Evolutionary conservation across 2,888 invertebrate genomes (phyloP).

Genomic region (Phalera bucephala): DNA sequence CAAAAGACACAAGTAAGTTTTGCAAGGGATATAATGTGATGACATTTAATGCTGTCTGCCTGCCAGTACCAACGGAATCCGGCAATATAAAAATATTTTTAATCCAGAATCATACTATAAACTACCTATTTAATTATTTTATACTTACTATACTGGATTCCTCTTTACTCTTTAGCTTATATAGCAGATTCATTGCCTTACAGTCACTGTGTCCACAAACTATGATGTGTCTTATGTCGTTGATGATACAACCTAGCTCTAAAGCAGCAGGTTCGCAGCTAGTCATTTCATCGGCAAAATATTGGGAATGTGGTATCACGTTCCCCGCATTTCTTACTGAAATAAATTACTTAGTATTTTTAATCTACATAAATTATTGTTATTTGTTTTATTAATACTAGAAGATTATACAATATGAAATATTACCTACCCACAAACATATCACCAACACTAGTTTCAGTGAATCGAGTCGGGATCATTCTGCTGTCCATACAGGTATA

Average conservation of each 20-base stretch:
- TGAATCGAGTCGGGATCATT: constrained; percentile 97
- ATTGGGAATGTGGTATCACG: constrained; percentile 95
- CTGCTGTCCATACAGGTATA: constrained; percentile 99
- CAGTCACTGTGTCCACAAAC: constrained; percentile 99
- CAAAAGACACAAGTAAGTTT: too few species aligned
- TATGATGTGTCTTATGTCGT: constrained; percentile 95
- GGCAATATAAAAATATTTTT: too few species aligned
- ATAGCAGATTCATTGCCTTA: constrained; percentile 97
- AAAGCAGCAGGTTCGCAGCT: constrained; percentile 98
- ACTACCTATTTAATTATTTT: too few species aligned
- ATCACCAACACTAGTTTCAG: constrained; percentile 97
- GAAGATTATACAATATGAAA: too few species aligned
- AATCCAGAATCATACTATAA: too few species aligned
- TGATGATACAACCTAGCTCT: constrained; percentile 96
- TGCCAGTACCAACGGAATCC: too few species aligned
- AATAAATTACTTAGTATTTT: constrained; percentile 3
- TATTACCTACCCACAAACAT: constrained; percentile 94
- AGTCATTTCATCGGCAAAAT: constrained; percentile 92
- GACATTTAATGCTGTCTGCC: too few species aligned
- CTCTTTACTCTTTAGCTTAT: constrained; percentile 90
- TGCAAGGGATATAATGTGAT: too few species aligned
- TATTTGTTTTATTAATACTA: too few species aligned
- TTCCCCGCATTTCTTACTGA: constrained; percentile 98
- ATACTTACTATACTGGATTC: constrained; percentile 81
- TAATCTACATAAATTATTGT: too few species aligned